Base-by-base conservation (phyloP, 2,113 vertebrate genomes). In the Turdus rufiventris region DNA sequence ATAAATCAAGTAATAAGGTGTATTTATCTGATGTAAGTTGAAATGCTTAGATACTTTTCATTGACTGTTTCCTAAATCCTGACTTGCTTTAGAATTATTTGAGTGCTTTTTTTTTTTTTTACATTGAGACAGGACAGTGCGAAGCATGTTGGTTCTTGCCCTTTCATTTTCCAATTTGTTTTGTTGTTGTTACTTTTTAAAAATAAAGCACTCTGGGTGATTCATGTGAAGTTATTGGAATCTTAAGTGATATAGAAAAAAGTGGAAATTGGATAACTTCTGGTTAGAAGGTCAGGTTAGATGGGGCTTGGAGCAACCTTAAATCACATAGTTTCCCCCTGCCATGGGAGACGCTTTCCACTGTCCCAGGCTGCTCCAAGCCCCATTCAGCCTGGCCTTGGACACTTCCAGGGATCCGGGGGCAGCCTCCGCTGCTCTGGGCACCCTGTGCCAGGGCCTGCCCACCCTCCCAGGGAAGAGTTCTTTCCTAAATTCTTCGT, bases 1-100 rank as follows among this genome's bases (percentile, higher is more conserved):
- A 99, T 97, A 99, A 99, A 96, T 98, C 98, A 5, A 98, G 99
- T 85, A 98, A 99, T 97, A 99, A 98, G 92, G 98, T 99, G 81
- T 98, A 98, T 96, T 97, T 99, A 25, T 99, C 99, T 29, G 99
- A 99, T 77, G 99, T 99, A 97, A 99, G 99, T 98, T 98, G 60
- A 65, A 94, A 84, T 63, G 57, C 62, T 77, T 42, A 14, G 73
- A 45, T 78, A 42, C 21, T 62, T 56, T 66, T 60, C 58, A 54
- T n/a, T 91, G n/a, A 65, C 72, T 76, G n/a, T 79, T 51, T 87
- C 51, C 71, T 80, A 77, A 81, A 84, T 88, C 20, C 50, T 61
- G 43, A 5, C 50, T 87, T 77, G 26, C 65, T 88, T 75, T 63
- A 58, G 34, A 67, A 88, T 67, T 47, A 67, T 23, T 48, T 78